phyloP scores from a whole-genome alignment of 2,888 invertebrate genomes.

The Fragum whitleyi region DNA sequence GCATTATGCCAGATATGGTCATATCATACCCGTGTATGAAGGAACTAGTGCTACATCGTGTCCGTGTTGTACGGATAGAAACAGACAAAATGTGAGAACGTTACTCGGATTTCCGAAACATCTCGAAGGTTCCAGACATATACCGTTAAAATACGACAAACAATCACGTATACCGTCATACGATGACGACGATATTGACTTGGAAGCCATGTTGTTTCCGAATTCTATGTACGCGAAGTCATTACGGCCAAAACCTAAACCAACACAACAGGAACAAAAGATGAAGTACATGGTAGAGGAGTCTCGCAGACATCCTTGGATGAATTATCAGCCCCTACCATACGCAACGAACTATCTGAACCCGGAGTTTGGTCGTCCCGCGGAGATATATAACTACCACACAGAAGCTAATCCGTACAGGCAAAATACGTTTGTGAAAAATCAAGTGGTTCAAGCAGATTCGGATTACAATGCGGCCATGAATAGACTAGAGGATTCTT shows the following conservation, averaged over 20 bases:
- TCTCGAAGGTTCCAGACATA: constrained; percentile 18
- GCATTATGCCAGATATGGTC: constrained; percentile 71
- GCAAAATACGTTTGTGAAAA: constrained; percentile 41
- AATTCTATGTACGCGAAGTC: constrained; percentile 59
- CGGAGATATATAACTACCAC: constrained; percentile 12
- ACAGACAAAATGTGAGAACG: constrained; percentile 71
- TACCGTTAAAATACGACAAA: constrained; percentile 56
- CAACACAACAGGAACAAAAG: constrained; percentile 36
- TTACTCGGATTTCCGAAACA: constrained; percentile 67
- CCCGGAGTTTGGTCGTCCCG: constrained; percentile 73
- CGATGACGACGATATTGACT: constrained; percentile 24
- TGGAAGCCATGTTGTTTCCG: constrained; percentile 43
- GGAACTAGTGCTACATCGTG: constrained; percentile 67
- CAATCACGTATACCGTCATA: constrained; percentile 43
- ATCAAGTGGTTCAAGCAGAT: constrained; percentile 68
- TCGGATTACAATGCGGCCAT: constrained; percentile 71
- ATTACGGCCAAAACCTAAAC: constrained; percentile 33
- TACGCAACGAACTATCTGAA: constrained; percentile 73
- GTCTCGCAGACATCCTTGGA: constrained; percentile 64
- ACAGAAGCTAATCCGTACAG: constrained; percentile 46
- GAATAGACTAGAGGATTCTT: constrained; percentile 64
- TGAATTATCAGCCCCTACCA: constrained; percentile 72
- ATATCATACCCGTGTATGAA: constrained; percentile 71
- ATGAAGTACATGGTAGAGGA: constrained; percentile 35
- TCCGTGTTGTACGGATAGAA: constrained; percentile 74